Base-by-base conservation (phyloP, 2,888 invertebrate genomes). In the Caenorhabditis uteleia region DNA sequence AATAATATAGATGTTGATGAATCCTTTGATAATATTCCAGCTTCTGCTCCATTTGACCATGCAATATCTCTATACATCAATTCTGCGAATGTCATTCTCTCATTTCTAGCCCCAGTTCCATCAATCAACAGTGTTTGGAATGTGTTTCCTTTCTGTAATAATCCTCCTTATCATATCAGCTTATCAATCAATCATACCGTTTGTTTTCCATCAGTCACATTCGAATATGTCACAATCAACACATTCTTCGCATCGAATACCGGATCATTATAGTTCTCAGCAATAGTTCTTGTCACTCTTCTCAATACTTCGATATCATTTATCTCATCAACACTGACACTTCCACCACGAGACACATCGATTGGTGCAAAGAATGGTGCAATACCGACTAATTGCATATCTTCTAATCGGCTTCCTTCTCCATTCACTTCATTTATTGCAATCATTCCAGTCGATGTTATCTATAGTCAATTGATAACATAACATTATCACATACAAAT, bases 281-380 rank as follows among this genome's bases (percentile, higher is more conserved):
- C 70, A 23, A 81, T 67, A 20, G 72, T 59, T 16, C 74, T 56
- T 4, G 64, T 57, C 3, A 58, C 54, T 14, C 50, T 45, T 36
- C 39, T 29, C 20, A 67, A 16, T 18, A 61, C 48, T 21, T 53
- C 45, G 23, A 46, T 25, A 50, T 67, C 73, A 27, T 76, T 68
- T 12, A 68, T 70, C 45, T 79, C 77, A 23, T 68, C 61, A 2
- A 79, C 69, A 53, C 58, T 68, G 18, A 71, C 61, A n/a, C 53
- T 49, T 31, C 80, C 80, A 34, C 66, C 68, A 36, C 46, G 48
- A 8, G 70, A 54, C 16, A 78, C 38, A 58, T 83, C 82, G 33
- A 78, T 75, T 8, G 74, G 66, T 14, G 70, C 78, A 46, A 77
- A 82, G 66, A 82, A 82, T 3, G 82, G 82, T 25, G 82, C 82